Conservation (phyloP, 2,888 invertebrate species). For the Drosophila tanythrix region DNA sequence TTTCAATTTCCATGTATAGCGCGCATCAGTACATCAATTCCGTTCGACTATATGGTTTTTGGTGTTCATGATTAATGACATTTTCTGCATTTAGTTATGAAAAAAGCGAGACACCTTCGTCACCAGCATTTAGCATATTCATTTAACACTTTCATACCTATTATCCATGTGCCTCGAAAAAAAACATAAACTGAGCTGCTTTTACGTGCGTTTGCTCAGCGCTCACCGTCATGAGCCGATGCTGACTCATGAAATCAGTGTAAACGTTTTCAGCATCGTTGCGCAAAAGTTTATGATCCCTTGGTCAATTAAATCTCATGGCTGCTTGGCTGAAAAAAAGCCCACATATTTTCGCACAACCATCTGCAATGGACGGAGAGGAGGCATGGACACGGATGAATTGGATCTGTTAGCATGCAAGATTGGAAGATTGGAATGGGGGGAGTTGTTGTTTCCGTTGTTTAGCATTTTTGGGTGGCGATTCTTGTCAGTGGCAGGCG, state of each 20-base stretch:
- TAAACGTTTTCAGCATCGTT: conserved; percentile 83
- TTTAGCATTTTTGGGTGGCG: conserved; percentile 55
- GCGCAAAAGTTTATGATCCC: conserved; percentile 83
- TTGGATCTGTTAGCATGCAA: conserved; percentile 42
- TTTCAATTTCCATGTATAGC: background rate
- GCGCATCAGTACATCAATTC: background rate
- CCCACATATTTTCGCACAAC: conserved; percentile 39
- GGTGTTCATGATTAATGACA: conserved; percentile 3
- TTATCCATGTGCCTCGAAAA: conserved; percentile 18
- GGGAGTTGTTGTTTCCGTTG: conserved; percentile 33
- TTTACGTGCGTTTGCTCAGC: conserved; percentile 2
- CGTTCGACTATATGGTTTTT: background rate
- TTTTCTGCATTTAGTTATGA: conserved; percentile 19
- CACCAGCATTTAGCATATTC: conserved; percentile 22
- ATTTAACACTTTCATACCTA: conserved; percentile 39
- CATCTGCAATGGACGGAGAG: conserved; percentile 23
- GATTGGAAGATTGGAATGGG: conserved; percentile 15
- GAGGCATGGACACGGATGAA: conserved; percentile 35
- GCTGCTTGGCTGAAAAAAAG: conserved; percentile 37
- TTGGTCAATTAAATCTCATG: conserved; percentile 84
- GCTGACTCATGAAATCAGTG: conserved; percentile 83
- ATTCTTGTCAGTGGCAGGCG: conserved; percentile 70
- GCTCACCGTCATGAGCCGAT: conserved; percentile 39
- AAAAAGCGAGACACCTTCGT: conserved; percentile 10
- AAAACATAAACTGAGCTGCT: conserved; percentile 2